phyloP scores from a whole-genome alignment of 2,888 invertebrate species.

The Mayetiola destructor region DNA sequence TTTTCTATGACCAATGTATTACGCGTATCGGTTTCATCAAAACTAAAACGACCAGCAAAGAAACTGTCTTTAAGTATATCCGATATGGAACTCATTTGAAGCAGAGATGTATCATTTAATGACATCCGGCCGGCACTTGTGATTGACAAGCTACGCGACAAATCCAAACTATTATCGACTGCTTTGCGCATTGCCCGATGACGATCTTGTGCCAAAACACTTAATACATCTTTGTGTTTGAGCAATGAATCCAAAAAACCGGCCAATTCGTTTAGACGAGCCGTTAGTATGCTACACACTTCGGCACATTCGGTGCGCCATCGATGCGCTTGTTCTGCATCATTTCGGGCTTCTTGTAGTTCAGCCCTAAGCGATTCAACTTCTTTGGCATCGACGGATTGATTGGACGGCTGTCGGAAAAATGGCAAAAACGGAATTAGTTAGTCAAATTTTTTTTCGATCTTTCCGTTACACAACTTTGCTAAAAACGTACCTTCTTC shows the following conservation, averaged over 20 bases:
- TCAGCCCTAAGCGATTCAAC: neutral
- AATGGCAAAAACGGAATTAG: neutral
- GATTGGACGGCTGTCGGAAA: neutral
- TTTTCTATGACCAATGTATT: slow-evolving; percentile 23
- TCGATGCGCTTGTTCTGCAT: neutral
- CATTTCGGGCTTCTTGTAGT: neutral
- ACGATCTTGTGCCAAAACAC: slow-evolving; percentile 38
- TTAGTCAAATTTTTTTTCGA: no score
- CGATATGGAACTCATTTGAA: slow-evolving; percentile 37
- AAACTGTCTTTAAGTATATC: slow-evolving; percentile 29
- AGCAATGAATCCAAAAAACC: slow-evolving; percentile 44
- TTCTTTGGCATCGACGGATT: neutral
- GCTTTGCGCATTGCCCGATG: slow-evolving; percentile 40
- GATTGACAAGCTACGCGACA: slow-evolving; percentile 41
- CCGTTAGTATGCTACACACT: slow-evolving; percentile 36
- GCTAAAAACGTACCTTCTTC: no score
- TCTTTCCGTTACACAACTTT: no score
- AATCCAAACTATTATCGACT: slow-evolving; percentile 40
- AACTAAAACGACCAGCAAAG: neutral
- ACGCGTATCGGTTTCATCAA: slow-evolving; percentile 17
- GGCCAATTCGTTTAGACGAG: slow-evolving; percentile 44
- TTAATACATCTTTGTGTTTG: slow-evolving; percentile 40
- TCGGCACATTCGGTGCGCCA: slow-evolving; percentile 26
- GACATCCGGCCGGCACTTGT: slow-evolving; percentile 26
- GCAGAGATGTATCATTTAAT: slow-evolving; percentile 37